Evolutionary conservation across 2,888 invertebrate genomes (phyloP), one percentile per base, ranked within the genome.

Genomic region (Microplitis manilae): DNA sequence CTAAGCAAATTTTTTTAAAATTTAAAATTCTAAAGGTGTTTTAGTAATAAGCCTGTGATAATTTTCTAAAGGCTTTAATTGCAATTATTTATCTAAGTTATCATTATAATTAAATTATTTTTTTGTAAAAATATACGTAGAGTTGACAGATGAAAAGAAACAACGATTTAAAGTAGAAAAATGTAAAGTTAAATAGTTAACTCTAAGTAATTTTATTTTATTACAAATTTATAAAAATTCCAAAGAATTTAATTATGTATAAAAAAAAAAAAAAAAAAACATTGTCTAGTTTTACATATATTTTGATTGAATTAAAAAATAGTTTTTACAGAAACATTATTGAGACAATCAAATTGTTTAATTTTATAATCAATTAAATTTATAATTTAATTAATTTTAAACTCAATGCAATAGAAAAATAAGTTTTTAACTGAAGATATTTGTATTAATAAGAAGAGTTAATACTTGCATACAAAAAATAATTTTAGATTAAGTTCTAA

Each of bases 221-320:
- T 76, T 71, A 77, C 72, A 77, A 76, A 75, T 79, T 78, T 80
- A 76, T 78, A 80, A 80, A 77, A 80, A 80, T 77, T 50, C 71
- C 68, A 73, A 72, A 76, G 73, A 79, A 77, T 80, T 80, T 77
- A 79, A 75, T 76, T 72, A 79, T 41, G 30, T 30, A 30, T 2
- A 30, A 30, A 30, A 30, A 30, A 30, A 30, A 30, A 30, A 20
- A 39, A 65, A 62, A 68, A 39, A 73, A 68, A 64, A 76, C 74
- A 68, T 68, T 72, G 73, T 61, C 79, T 72, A 74, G 77, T 72
- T 79, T 80, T 75, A 79, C 73, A 79, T 78, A 80, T 78, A 79
- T 78, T 80, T 79, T 79, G 6, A 50, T 13, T 13, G 13, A 50
- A 30, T 30, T 30, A 30, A 50, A 50, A 50, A 50, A 50, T 50